Evolutionary conservation across 2,888 invertebrate species (phyloP), one percentile per base, ranked within the genome.

Genomic region (Conomelus anceps): DNA sequence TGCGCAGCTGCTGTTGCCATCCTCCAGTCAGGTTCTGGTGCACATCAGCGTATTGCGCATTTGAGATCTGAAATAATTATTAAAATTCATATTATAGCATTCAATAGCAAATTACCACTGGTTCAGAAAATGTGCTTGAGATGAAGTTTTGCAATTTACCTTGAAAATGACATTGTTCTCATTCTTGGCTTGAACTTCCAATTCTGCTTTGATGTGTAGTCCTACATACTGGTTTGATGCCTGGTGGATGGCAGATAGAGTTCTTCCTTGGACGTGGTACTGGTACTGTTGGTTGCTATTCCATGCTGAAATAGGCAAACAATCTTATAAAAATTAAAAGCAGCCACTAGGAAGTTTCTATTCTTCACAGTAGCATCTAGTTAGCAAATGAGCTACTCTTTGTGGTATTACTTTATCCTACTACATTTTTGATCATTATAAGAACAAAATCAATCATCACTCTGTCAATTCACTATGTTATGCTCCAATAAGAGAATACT

Each of bases 201-300:
- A 93, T 26, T 93, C 92, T 6, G 95, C 95, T 91, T 94, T 94
- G 91, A 95, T 93, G n/a, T 94, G 88, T 88, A 95, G 93, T 88
- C 95, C 95, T 22, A 94, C 92, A 91, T 94, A 94, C 91, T 94
- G 94, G 89, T 96, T 94, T 24, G 94, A 93, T 3, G 94, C 92
- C 63, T 95, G 94, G 89, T 95, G 94, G 20, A 96, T 93, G 23
- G 94, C 94, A 0, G 96, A 94, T 84, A 96, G 91, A 0, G 96
- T 93, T 84, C 93, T 91, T 91, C 93, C 94, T 63, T 93, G 93
- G 9, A 96, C 94, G 17, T 94, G 93, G 92, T 96, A 96, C 63
- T 93, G 93, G 93, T 96, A 96, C 91, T 94, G 93, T 91, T 94
- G 94, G 90, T 95, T 95, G 85, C 93, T 92, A 92, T 95, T 94